Evolutionary conservation across 2,888 invertebrate genomes (phyloP).

Genomic region (Drosophila vallismaia): DNA sequence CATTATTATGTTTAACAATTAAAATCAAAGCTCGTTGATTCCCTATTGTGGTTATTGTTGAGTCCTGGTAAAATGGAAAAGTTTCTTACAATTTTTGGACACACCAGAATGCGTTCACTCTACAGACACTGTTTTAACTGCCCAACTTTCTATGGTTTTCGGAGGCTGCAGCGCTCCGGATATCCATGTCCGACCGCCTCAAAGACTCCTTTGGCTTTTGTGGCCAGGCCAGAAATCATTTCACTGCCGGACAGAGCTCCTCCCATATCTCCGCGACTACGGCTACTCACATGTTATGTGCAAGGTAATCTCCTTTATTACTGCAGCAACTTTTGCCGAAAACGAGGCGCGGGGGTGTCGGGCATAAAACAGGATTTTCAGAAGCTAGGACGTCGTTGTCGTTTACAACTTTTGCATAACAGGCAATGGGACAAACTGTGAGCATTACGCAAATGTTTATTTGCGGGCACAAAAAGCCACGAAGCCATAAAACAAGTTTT

Average conservation of each 20-base stretch:
- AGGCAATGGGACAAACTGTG: slow-evolving; percentile 59
- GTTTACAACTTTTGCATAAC: slow-evolving; percentile 75
- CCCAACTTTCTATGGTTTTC: slow-evolving; percentile 24
- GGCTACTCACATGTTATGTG: slow-evolving; percentile 69
- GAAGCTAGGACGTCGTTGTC: slow-evolving; percentile 28
- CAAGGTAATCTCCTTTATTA: slow-evolving; percentile 77
- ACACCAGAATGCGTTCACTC: slow-evolving; percentile 29
- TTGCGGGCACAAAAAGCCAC: slow-evolving; percentile 58
- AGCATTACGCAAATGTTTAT: slow-evolving; percentile 74
- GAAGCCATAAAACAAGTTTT: slow-evolving; percentile 74
- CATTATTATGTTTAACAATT: not conserved
- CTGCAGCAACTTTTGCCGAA: slow-evolving; percentile 73
- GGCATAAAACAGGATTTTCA: slow-evolving; percentile 72
- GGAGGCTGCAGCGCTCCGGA: slow-evolving; percentile 34
- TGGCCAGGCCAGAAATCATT: slow-evolving; percentile 55
- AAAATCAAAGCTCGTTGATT: not conserved
- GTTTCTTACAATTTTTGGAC: slow-evolving; percentile 30
- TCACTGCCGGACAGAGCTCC: slow-evolving; percentile 33
- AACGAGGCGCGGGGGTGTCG: slow-evolving; percentile 13
- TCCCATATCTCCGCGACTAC: slow-evolving; percentile 11
- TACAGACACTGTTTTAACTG: slow-evolving; percentile 8
- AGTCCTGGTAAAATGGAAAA: slow-evolving; percentile 12
- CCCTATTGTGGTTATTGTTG: slow-evolving; percentile 7
- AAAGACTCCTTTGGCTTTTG: slow-evolving; percentile 61
- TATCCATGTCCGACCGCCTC: slow-evolving; percentile 48